A percentile compares a stretch with the other conserved stretches of the same genome.
These are phyloP conservation scores for Donacobius atricapilla DNA, from an alignment of 2,113 vertebrate genomes.

Conservation along the genomic window DNA sequence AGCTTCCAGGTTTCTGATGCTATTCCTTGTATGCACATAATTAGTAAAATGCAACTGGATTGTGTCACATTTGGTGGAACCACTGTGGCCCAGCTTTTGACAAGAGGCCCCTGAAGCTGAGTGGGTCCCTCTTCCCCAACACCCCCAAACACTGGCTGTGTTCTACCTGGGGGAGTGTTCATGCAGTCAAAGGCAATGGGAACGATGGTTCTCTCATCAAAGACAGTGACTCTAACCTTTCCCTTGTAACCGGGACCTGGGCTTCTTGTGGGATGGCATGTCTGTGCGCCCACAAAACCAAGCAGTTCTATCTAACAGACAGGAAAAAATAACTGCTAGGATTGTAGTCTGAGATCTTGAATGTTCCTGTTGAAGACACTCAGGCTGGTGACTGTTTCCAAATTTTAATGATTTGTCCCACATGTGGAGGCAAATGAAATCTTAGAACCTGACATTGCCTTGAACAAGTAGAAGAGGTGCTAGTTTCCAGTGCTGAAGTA, in stretches of 20 bases:
- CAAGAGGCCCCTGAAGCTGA: neutral
- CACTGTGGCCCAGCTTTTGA: neutral
- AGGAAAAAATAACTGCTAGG: neutral
- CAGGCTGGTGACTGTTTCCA: neutral
- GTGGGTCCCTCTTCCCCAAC: neutral
- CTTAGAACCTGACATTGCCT: neutral
- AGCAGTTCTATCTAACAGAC: neutral
- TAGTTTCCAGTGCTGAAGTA: neutral
- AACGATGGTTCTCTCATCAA: neutral
- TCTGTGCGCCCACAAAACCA: neutral
- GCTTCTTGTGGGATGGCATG: neutral
- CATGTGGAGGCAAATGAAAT: neutral
- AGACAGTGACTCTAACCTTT: neutral
- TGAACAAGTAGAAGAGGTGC: neutral
- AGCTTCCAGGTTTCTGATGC: neutral
- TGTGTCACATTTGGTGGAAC: neutral
- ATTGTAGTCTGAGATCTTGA: neutral
- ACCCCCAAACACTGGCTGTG: rapidly evolving
- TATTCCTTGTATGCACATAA: neutral
- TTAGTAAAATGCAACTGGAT: neutral
- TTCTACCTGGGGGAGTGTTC: neutral
- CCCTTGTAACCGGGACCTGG: neutral
- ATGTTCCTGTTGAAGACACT: neutral
- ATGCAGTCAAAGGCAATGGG: neutral
- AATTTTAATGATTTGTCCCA: neutral